Evolutionary conservation across 2,797 vertebrate species (phyloP).

Genomic region (Pelobates cultripes): DNA sequence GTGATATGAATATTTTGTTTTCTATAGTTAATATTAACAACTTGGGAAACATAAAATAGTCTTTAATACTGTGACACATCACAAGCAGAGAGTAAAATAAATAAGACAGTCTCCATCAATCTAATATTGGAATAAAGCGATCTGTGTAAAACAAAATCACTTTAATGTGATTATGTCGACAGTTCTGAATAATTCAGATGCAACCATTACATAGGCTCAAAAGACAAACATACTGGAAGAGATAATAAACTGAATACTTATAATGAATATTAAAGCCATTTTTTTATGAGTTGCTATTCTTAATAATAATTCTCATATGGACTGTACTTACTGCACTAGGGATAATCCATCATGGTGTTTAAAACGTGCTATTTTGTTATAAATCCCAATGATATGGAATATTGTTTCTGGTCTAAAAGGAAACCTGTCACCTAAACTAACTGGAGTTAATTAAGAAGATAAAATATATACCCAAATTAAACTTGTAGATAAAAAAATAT

Average conservation of each 20-base stretch:
- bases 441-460: too few relatives aligned
- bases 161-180: background rate
- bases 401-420: too few relatives aligned
- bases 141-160: background rate
- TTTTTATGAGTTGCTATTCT: background rate
- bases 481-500: too few relatives aligned
- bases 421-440: too few relatives aligned
- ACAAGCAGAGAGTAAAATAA: background rate
- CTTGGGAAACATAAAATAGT: slow-evolving; percentile 3
- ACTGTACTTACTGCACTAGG: background rate
- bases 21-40: background rate
- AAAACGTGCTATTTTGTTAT: too few relatives aligned
- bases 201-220: background rate
- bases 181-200: background rate
- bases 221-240: background rate
- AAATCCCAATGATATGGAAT: too few relatives aligned
- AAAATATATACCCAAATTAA: too few relatives aligned
- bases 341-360: background rate
- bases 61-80: background rate
- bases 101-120: background rate
- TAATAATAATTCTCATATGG: background rate
- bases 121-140: slow-evolving; percentile 3
- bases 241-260: background rate
- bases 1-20: too few relatives aligned
- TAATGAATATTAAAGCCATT: slow-evolving; percentile 3